phyloP scores from a whole-genome alignment of 2,113 vertebrate species.

The Romanogobio albipinnatus region DNA sequence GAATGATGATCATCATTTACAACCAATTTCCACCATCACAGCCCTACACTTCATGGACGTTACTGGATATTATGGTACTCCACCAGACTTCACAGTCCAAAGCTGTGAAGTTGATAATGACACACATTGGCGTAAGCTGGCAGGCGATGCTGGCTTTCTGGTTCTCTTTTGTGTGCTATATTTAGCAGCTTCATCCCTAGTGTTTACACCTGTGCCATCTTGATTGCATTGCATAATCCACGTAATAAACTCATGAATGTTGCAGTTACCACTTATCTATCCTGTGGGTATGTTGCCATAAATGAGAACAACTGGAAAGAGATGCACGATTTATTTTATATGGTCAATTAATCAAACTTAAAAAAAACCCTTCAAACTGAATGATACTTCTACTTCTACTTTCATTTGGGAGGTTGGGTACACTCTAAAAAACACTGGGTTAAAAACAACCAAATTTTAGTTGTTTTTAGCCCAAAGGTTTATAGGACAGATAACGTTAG shows the following conservation, averaged over 20 bases:
- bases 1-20: too few relatives aligned
- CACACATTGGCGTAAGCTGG: neutral
- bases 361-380: neutral
- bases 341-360: neutral
- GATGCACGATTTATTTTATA: neutral
- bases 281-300: neutral
- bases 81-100: neutral
- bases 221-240: neutral
- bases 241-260: neutral
- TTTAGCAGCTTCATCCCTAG: neutral
- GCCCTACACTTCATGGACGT: neutral
- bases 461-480: too few relatives aligned
- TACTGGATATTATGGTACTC: neutral
- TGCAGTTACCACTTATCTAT: neutral
- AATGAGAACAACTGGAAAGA: neutral
- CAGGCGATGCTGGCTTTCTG: neutral
- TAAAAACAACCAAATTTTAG: too few relatives aligned
- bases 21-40: too few relatives aligned
- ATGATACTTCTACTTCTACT: neutral
- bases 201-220: neutral
- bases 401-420: neutral
- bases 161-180: constrained; percentile 1
- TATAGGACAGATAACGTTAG: too few relatives aligned
- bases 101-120: neutral
- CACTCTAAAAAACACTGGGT: too few relatives aligned